phyloP scores from a whole-genome alignment of 2,113 vertebrate species.

The Tringa solitaria region DNA sequence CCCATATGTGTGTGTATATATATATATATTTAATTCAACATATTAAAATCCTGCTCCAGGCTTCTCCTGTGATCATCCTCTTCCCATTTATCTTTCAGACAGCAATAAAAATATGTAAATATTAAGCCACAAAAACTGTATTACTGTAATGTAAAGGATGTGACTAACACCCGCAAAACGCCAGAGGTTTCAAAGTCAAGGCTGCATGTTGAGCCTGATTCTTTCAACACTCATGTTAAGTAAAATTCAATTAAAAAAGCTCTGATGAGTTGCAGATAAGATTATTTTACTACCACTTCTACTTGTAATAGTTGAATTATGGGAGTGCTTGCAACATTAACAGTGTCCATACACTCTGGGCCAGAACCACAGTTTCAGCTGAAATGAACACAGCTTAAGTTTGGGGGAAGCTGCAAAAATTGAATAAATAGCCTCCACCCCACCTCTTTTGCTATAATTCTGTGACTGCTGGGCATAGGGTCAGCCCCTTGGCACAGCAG shows the following conservation, averaged over 20 bases:
- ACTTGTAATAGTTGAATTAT: slow-evolving; percentile 44
- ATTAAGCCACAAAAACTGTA: slow-evolving; percentile 65
- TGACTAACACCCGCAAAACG: slow-evolving; percentile 68
- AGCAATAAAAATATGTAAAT: slow-evolving; percentile 72
- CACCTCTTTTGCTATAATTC: neutral
- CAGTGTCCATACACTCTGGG: neutral
- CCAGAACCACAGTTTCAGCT: neutral
- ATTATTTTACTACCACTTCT: slow-evolving; percentile 52
- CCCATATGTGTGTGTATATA: neutral
- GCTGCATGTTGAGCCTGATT: slow-evolving; percentile 31
- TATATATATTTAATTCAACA: slow-evolving; percentile 9
- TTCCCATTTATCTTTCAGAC: slow-evolving; percentile 69
- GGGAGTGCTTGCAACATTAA: neutral
- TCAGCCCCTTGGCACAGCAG: neutral
- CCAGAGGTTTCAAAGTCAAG: slow-evolving; percentile 66
- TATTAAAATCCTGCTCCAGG: slow-evolving; percentile 61
- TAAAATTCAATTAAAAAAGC: slow-evolving; percentile 68
- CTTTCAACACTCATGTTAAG: slow-evolving; percentile 53
- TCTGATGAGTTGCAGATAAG: slow-evolving; percentile 54
- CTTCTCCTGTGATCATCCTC: slow-evolving; percentile 59
- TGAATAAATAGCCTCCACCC: neutral
- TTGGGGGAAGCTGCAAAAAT: neutral
- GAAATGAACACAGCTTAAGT: neutral
- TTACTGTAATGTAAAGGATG: slow-evolving; percentile 68
- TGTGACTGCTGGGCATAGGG: neutral